These are phyloP conservation scores for Pterobdella sp. DNA, from an alignment of 2,888 invertebrate species.

Conservation along the genomic window DNA sequence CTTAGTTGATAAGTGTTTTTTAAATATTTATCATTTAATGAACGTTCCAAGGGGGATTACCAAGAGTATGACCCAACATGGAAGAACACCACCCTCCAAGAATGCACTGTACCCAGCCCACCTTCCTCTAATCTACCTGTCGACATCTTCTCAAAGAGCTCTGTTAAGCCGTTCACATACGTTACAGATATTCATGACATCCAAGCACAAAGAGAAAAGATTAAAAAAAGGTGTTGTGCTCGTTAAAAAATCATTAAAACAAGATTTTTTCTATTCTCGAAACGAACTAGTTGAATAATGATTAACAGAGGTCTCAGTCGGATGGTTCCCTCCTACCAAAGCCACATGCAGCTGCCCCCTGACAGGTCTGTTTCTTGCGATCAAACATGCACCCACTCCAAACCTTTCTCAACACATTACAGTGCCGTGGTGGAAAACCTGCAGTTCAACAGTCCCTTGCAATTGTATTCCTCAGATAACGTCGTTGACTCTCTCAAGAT, in stretches of 20 bases:
- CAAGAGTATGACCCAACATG: too few species aligned
- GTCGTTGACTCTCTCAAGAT: conserved; percentile 41
- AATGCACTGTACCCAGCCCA: conserved; percentile 23
- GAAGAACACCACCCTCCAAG: conserved; percentile 2
- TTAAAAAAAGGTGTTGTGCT: conserved; percentile 36
- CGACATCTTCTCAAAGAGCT: conserved; percentile 33
- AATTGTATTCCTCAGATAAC: conserved; percentile 46
- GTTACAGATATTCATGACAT: conserved; percentile 37
- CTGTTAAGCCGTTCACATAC: conserved; percentile 38
- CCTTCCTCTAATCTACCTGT: conserved; percentile 34
- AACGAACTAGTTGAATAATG: neutral
- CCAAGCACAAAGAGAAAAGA: conserved; percentile 38
- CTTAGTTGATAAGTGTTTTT: too few species aligned
- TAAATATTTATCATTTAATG: too few species aligned
- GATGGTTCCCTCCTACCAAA: neutral
- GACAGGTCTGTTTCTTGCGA: neutral
- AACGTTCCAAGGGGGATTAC: too few species aligned
- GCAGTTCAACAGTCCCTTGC: conserved; percentile 48
- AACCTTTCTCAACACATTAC: neutral
- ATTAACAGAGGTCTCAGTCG: neutral
- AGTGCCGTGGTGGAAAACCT: conserved; percentile 37
- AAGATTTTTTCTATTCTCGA: neutral
- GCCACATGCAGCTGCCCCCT: neutral
- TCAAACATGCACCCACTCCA: conserved; percentile 1
- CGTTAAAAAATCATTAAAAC: neutral